Evolutionary conservation across 2,888 invertebrate genomes (phyloP), one percentile per base, ranked within the genome.

Genomic region (Dorcus parallelipipedus): DNA sequence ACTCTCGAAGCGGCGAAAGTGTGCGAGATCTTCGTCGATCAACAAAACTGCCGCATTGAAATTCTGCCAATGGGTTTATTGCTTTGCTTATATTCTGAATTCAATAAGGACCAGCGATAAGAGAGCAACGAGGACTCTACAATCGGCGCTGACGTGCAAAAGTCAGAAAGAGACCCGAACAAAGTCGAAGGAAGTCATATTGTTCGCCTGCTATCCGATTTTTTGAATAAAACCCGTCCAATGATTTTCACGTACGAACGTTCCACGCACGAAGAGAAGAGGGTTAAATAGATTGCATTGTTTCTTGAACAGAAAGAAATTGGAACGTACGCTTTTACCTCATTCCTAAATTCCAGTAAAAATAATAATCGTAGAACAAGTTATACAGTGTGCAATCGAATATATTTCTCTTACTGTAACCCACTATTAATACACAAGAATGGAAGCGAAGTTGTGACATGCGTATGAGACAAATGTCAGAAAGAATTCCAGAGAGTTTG

Each of bases 31-130:
- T 63, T 62, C 64, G 66, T 67, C 71, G 72, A 73, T 72, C 73
- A 74, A 73, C 71, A 72, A 42, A 70, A 73, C 67, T 68, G 64
- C 62, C 69, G 69, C 72, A 73, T 75, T 73, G 74, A 72, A 70
- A 75, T 75, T 73, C 75, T 67, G 71, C 67, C 73, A 72, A 75
- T 74, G 72, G 74, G 74, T 75, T 76, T 76, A 76, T 76, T 74
- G 74, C 74, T 73, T 75, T 73, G 74, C 74, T 74, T 74, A 75
- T 75, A 73, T 73, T 74, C 72, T 68, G 72, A 75, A 76, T 75
- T 75, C 74, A 75, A 75, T 75, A 75, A 73, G 73, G 70, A 71
- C 71, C 68, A 66, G 61, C 72, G 68, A 74, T 74, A 73, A 74
- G 73, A 70, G 70, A 67, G 69, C 71, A 69, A 66, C 26, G 26